Conservation (phyloP, 2,797 vertebrate genomes). For the Cyprinella venusta region DNA sequence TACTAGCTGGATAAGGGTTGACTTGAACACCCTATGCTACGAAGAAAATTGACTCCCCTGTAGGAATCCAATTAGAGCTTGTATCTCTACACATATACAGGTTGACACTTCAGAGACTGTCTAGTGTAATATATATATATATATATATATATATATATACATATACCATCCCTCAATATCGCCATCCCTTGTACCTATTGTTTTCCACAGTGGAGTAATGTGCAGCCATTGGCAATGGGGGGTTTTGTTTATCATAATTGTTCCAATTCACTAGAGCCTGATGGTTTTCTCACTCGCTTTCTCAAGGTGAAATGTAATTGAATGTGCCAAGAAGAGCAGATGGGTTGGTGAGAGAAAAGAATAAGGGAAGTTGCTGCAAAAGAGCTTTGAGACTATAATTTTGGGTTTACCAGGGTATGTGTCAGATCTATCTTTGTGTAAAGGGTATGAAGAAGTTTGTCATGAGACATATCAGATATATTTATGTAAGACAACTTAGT, state of each 20-base stretch:
- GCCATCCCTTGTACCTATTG: constrained; percentile 6
- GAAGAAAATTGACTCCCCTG: constrained; percentile 15
- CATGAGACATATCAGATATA: not conserved
- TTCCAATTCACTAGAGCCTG: constrained; percentile 32
- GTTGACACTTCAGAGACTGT: constrained; percentile 62
- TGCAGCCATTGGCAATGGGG: constrained; percentile 42
- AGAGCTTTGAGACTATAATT: not conserved
- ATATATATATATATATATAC: not conserved
- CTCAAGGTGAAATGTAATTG: constrained; percentile 63
- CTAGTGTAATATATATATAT: not conserved
- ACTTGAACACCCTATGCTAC: not conserved
- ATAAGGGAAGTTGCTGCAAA: constrained; percentile 47
- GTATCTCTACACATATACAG: no score
- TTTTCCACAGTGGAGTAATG: constrained; percentile 35
- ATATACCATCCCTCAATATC: constrained; percentile 41
- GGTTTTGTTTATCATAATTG: constrained; percentile 56
- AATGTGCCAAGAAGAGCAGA: constrained; percentile 71
- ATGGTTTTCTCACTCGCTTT: constrained; percentile 47
- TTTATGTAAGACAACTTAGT: not conserved
- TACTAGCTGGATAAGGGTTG: constrained; percentile 15
- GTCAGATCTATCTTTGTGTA: not conserved
- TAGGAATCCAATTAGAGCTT: constrained; percentile 2
- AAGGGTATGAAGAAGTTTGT: not conserved
- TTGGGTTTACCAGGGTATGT: not conserved
- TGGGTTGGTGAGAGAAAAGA: constrained; percentile 62